Conservation (phyloP, 2,113 vertebrate genomes). For the Protobothrops flavoviridis region DNA sequence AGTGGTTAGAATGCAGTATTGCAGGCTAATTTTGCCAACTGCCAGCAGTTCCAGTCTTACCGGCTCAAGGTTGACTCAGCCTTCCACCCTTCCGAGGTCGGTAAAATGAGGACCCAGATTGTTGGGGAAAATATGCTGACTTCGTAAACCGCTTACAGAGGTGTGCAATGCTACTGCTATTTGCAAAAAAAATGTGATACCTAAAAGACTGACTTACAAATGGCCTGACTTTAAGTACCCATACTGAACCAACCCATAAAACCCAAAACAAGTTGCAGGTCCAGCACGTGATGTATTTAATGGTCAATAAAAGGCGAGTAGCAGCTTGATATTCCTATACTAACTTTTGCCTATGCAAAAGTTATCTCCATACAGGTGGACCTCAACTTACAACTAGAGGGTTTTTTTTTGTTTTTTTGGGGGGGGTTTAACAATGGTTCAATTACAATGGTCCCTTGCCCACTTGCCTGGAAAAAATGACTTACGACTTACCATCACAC, state of each 20-base stretch:
- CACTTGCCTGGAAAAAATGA: neutral
- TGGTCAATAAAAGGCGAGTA: neutral
- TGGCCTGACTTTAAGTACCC: neutral
- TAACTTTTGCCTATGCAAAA: neutral
- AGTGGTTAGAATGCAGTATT: neutral
- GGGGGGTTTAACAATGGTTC: neutral
- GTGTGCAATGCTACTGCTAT: neutral
- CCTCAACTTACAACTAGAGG: neutral
- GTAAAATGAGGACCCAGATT: neutral
- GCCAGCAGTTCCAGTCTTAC: too few species aligned
- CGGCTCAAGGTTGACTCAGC: neutral
- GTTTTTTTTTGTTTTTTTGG: neutral
- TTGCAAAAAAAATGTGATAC: neutral
- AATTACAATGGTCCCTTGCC: neutral
- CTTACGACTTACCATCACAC: neutral
- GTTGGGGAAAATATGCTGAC: neutral
- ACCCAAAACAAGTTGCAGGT: neutral
- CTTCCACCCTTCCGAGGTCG: neutral
- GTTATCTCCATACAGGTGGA: neutral
- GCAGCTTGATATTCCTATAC: neutral
- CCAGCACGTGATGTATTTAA: neutral
- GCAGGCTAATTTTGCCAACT: too few species aligned
- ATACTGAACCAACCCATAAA: neutral
- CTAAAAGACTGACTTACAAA: neutral
- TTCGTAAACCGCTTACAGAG: neutral